A percentile compares a stretch with the other conserved stretches of the same genome.
Evolutionary conservation across 2,113 vertebrate species (phyloP).

Genomic region (Proteles cristata): DNA sequence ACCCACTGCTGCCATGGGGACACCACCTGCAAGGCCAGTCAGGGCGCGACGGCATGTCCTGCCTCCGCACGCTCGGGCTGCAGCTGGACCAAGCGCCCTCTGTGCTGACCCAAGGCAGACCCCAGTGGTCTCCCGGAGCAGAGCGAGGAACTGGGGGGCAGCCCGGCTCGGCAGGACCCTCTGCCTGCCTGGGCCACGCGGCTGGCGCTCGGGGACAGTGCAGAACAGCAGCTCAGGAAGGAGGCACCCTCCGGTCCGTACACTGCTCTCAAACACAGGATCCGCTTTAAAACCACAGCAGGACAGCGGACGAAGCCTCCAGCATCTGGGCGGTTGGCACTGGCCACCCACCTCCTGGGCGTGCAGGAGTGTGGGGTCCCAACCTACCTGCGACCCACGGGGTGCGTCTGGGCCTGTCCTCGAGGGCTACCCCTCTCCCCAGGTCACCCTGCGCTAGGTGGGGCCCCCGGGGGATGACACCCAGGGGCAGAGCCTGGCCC

Average conservation of each 20-base stretch:
- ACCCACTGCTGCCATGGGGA: background rate
- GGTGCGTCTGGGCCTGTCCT: no score
- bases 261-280: background rate
- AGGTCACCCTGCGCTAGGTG: rapidly evolving
- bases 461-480: no score
- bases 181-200: background rate
- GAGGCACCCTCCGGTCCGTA: rapidly evolving
- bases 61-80: background rate
- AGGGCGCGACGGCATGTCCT: rapidly evolving
- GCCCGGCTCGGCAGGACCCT: rapidly evolving
- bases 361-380: background rate
- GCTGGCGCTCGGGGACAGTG: rapidly evolving
- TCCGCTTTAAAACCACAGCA: background rate
- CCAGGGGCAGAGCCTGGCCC: background rate
- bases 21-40: rapidly evolving
- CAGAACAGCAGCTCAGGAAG: background rate
- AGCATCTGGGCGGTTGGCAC: rapidly evolving
- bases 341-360: no score
- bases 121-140: background rate
- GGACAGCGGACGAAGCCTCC: rapidly evolving
- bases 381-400: no score
- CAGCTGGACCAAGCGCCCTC: background rate
- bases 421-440: rapidly evolving
- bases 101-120: background rate
- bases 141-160: no score